Conservation (phyloP, 2,797 vertebrate genomes). For the Protonibea diacanthus region DNA sequence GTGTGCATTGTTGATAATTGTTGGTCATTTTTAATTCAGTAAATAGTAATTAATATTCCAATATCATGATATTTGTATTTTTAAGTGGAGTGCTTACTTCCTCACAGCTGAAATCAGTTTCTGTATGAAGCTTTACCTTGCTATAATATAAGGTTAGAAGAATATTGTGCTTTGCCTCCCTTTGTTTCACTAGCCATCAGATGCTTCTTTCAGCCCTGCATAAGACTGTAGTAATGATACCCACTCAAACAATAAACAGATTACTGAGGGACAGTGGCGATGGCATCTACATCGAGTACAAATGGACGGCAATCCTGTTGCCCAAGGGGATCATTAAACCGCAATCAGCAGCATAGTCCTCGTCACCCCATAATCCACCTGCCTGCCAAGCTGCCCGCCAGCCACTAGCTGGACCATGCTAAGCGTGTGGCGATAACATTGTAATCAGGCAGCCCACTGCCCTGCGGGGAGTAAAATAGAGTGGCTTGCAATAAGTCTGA, state of each 20-base stretch:
- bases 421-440: slow-evolving; percentile 40
- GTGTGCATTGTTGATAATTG: neutral
- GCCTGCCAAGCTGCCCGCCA: slow-evolving; percentile 33
- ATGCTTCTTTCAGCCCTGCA: neutral
- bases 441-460: slow-evolving; percentile 53
- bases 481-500: slow-evolving; percentile 49
- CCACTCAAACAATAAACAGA: slow-evolving; percentile 24
- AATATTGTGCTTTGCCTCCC: neutral
- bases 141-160: neutral
- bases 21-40: neutral
- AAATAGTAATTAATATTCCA: neutral
- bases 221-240: slow-evolving; percentile 9
- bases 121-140: neutral
- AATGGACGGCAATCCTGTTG: slow-evolving; percentile 4
- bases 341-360: slow-evolving; percentile 33
- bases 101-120: neutral
- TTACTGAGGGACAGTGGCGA: slow-evolving; percentile 11
- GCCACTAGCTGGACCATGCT: slow-evolving; percentile 27
- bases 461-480: slow-evolving; percentile 46
- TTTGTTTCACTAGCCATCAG: neutral
- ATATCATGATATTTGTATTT: neutral
- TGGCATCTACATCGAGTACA: slow-evolving; percentile 3
- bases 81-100: neutral
- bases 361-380: slow-evolving; percentile 32
- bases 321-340: slow-evolving; percentile 44